These are phyloP conservation scores for Pteronura brasiliensis DNA, from an alignment of 2,113 vertebrate species.

Conservation along the genomic window DNA sequence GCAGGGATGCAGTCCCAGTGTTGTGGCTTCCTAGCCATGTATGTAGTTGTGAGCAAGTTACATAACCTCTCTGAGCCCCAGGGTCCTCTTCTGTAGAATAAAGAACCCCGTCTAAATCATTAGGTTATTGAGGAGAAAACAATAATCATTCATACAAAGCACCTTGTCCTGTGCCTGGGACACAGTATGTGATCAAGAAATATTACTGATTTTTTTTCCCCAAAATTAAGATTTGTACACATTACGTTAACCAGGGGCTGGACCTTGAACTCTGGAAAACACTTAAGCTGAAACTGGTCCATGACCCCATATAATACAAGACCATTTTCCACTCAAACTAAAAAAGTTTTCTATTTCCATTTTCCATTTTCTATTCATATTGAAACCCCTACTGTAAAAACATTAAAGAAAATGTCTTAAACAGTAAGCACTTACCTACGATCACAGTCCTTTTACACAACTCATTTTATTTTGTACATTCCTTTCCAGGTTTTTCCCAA, in stretches of 20 bases:
- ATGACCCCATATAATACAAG: not conserved
- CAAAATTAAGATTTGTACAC: not conserved
- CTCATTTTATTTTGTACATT: constrained; percentile 12
- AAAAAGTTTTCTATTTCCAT: constrained; percentile 26
- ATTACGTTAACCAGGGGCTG: constrained; percentile 8
- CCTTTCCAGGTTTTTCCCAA: constrained; percentile 11
- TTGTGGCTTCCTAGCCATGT: not conserved
- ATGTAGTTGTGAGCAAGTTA: not conserved
- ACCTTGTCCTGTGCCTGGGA: not conserved
- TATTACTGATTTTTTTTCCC: not conserved
- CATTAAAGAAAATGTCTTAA: constrained; percentile 44
- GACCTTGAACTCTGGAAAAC: constrained; percentile 39
- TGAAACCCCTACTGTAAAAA: constrained; percentile 22
- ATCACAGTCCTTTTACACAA: constrained; percentile 26
- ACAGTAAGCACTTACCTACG: not conserved
- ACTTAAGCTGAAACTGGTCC: not conserved
- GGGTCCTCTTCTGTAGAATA: not conserved
- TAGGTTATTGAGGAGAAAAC: not conserved
- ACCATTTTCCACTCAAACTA: not conserved
- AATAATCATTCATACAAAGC: not conserved
- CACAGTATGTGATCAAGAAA: not conserved
- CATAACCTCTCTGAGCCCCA: not conserved
- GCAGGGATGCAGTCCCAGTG: not conserved
- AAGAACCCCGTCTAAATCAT: not conserved
- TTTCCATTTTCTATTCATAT: constrained; percentile 42